These are phyloP conservation scores for Arvicanthis niloticus DNA, from an alignment of 2,113 vertebrate species.

Conservation along the genomic window DNA sequence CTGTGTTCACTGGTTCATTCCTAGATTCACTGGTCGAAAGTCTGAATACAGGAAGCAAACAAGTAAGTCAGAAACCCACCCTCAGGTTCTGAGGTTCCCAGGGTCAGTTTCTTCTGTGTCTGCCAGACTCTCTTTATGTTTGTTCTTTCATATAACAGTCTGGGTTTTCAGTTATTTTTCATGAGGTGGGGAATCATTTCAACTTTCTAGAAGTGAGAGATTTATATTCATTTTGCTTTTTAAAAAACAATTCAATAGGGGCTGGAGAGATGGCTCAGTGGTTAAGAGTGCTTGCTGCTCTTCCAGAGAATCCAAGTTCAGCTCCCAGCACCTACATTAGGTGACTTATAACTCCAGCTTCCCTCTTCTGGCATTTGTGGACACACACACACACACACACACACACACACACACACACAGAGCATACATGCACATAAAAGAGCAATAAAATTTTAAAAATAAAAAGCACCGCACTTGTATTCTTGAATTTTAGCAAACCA, in stretches of 20 bases:
- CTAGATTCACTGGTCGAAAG: background rate
- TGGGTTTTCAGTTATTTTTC: background rate
- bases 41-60: background rate
- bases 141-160: background rate
- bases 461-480: background rate
- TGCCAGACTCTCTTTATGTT: background rate
- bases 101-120: background rate
- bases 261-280: background rate
- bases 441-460: background rate
- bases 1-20: background rate
- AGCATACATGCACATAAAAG: background rate
- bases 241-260: background rate
- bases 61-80: background rate
- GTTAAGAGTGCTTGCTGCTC: background rate
- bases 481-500: slow-evolving; percentile 5
- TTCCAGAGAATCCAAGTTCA: background rate
- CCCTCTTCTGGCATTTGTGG: background rate
- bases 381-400: background rate
- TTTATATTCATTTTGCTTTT: background rate
- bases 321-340: background rate
- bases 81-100: background rate
- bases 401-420: background rate
- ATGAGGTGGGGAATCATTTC: background rate
- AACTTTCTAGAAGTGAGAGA: background rate
- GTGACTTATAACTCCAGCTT: background rate